A percentile compares a stretch with the other conserved stretches of the same genome.
phyloP scores from a whole-genome alignment of 2,113 vertebrate species.

The Oxyura jamaicensis region DNA sequence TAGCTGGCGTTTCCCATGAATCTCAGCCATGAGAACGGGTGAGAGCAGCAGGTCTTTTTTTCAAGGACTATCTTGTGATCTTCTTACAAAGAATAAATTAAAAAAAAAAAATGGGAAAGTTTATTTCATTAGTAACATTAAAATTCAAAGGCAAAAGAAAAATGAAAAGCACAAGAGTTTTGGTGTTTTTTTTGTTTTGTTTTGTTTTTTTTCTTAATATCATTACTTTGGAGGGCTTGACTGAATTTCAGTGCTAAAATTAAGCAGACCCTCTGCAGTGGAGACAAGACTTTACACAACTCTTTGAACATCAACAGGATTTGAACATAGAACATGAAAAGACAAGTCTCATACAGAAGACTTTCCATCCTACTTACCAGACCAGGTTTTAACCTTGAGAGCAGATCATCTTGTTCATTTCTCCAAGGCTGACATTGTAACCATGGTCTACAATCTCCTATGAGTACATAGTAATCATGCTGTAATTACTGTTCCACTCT shows the following conservation, averaged over 20 bases:
- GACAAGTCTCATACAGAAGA: not conserved
- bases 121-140: not conserved
- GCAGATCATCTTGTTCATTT: not conserved
- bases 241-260: not conserved
- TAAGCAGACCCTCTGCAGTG: not conserved
- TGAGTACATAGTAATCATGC: not conserved
- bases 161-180: not conserved
- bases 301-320: not conserved
- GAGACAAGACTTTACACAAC: not conserved
- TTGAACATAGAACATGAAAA: not conserved
- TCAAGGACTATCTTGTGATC: not conserved
- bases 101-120: not conserved
- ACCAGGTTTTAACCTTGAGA: not conserved
- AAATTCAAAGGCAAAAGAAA: not conserved
- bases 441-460: not conserved
- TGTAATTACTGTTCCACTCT: constrained; percentile 30
- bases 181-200: too few species aligned
- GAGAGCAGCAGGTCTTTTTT: not conserved
- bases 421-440: not conserved
- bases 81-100: not conserved
- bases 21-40: not conserved
- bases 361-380: not conserved
- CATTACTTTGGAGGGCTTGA: not conserved
- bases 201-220: fast-evolving
- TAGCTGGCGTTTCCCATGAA: fast-evolving